Percentiles rank a stretch among this genome's conserved stretches.
Conservation (phyloP, 2,888 invertebrate genomes). For the Drosophila setosimentum region DNA sequence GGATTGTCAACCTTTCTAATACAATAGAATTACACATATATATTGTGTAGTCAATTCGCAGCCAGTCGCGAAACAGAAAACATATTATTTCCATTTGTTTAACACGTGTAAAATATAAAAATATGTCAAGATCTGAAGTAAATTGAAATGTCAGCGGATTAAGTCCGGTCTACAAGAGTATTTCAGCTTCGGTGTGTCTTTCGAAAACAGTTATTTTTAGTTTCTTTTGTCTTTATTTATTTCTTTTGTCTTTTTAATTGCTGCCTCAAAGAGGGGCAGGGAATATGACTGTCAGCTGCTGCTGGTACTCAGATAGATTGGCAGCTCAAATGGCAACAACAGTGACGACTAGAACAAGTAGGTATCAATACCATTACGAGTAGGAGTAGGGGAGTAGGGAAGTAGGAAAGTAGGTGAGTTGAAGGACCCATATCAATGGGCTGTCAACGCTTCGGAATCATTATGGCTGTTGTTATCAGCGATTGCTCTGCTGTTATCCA, state of each 20-base stretch:
- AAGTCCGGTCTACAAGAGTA: neutral
- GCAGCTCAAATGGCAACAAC: conserved; percentile 22
- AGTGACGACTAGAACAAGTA: neutral
- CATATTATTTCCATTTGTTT: too few relatives aligned
- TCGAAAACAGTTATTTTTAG: neutral
- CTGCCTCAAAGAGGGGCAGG: neutral
- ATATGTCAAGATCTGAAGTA: too few relatives aligned
- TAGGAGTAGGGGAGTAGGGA: neutral
- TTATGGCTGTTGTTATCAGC: conserved; percentile 26
- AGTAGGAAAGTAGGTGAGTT: neutral
- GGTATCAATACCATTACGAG: neutral
- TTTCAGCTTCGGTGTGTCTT: neutral
- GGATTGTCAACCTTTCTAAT: too few relatives aligned
- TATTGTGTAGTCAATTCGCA: neutral
- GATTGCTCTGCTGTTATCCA: conserved; percentile 36
- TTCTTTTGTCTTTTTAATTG: conserved; percentile 29
- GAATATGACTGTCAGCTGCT: neutral
- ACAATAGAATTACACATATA: neutral
- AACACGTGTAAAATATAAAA: too few relatives aligned
- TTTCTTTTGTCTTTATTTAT: conserved; percentile 2
- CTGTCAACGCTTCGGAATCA: conserved; percentile 42
- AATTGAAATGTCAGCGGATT: too few relatives aligned
- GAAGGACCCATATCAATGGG: conserved; percentile 41
- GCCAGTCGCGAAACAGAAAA: neutral
- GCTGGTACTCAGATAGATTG: conserved; percentile 1